A percentile compares a stretch with the other conserved stretches of the same genome.
phyloP scores from a whole-genome alignment of 2,797 vertebrate genomes.

The Oreochromis mossambicus region DNA sequence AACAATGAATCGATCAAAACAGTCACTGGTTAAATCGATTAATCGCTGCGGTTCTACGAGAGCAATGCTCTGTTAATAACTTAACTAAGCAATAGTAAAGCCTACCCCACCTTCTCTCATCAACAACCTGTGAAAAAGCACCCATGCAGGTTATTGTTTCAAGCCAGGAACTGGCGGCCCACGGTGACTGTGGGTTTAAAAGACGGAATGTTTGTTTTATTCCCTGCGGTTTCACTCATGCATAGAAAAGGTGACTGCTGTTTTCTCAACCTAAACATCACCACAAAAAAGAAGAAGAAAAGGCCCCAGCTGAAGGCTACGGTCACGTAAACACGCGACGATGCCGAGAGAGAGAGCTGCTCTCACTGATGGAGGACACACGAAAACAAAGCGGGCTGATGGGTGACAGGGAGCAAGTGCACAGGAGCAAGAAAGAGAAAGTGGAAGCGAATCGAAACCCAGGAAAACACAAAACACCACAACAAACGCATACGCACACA shows the following conservation, averaged over 20 bases:
- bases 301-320: neutral
- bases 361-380: neutral
- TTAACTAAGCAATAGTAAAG: neutral
- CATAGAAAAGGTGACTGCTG: neutral
- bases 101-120: neutral
- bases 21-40: neutral
- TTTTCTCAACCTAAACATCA: neutral
- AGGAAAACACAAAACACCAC: neutral
- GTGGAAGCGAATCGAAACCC: neutral
- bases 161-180: neutral
- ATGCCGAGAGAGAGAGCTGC: neutral
- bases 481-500: neutral
- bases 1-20: neutral
- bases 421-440: neutral
- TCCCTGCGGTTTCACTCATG: neutral
- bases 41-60: neutral
- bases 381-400: slow-evolving; percentile 26
- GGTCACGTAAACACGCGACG: neutral
- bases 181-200: neutral
- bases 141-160: neutral
- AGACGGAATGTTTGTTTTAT: neutral
- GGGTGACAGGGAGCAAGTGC: slow-evolving; percentile 44
- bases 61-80: neutral
- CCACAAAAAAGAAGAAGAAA: neutral
- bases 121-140: neutral